A percentile compares a stretch with the other conserved stretches of the same genome.
These are phyloP conservation scores for Thecocarcelia acutangulata DNA, from an alignment of 2,888 invertebrate species.

Conservation along the genomic window DNA sequence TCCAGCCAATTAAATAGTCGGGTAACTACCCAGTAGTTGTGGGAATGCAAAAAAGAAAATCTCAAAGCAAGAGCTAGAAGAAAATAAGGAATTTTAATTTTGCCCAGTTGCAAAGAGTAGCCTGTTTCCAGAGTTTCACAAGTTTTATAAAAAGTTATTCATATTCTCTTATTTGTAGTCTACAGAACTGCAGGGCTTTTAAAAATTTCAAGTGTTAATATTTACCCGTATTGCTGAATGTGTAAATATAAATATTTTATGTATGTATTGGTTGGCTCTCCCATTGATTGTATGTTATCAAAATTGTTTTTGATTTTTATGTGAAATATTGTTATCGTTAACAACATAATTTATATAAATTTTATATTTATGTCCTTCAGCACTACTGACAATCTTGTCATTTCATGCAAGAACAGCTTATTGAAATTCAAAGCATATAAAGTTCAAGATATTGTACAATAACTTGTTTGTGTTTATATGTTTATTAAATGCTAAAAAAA, in stretches of 20 bases:
- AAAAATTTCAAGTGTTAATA: not conserved
- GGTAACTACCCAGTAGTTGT: not conserved
- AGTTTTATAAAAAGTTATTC: too few species aligned
- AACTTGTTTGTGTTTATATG: too few species aligned
- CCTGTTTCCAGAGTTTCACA: too few species aligned
- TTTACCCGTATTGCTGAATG: not conserved
- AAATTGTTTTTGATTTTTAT: slow-evolving; percentile 34
- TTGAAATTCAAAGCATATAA: too few species aligned
- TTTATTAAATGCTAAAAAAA: not conserved
- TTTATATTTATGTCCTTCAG: not conserved
- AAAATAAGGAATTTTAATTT: too few species aligned
- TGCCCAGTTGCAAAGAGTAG: too few species aligned
- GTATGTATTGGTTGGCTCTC: not conserved
- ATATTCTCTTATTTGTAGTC: not conserved
- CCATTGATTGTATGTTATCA: slow-evolving; percentile 12
- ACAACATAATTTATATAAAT: slow-evolving; percentile 35
- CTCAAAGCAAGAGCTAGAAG: not conserved
- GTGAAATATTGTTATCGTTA: slow-evolving; percentile 23
- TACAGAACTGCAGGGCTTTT: not conserved
- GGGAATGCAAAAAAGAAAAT: not conserved
- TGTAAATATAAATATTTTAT: not conserved
- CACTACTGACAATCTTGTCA: not conserved
- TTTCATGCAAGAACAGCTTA: not conserved
- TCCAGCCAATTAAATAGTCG: not conserved
- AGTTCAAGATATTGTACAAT: too few species aligned